phyloP scores from a whole-genome alignment of 2,888 invertebrate species.

The Campaea margaritaria region DNA sequence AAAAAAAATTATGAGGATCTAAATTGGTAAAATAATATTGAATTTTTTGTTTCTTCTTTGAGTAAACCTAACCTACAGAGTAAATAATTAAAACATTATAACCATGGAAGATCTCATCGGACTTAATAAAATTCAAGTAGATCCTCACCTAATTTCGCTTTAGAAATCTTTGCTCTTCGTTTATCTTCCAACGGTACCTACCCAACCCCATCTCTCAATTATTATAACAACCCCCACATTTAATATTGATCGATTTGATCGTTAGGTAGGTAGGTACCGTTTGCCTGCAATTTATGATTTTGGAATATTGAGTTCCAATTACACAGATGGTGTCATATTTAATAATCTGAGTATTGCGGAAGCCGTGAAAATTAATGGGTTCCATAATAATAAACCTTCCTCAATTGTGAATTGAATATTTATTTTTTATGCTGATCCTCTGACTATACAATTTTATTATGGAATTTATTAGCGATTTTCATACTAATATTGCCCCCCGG shows the following conservation, averaged over 20 bases:
- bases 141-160: too few relatives aligned
- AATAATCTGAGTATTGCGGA: constrained; percentile 14
- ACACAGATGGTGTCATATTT: constrained; percentile 15
- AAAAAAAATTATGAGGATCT: too few relatives aligned
- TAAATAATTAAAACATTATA: too few relatives aligned
- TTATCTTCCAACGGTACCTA: constrained; percentile 6
- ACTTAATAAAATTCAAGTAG: too few relatives aligned
- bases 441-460: too few relatives aligned
- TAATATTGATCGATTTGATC: constrained; percentile 20
- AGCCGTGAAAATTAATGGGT: constrained; percentile 10
- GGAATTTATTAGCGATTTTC: too few relatives aligned
- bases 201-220: not conserved
- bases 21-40: too few relatives aligned
- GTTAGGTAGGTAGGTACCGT: constrained; percentile 12
- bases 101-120: too few relatives aligned
- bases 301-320: constrained; percentile 28
- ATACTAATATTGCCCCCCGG: too few relatives aligned
- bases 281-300: constrained; percentile 22
- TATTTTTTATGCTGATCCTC: not conserved
- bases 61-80: too few relatives aligned
- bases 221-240: constrained; percentile 19
- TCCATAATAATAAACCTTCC: constrained; percentile 3
- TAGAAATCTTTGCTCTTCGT: too few relatives aligned
- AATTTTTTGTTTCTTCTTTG: too few relatives aligned
- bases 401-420: not conserved